Percentiles rank a stretch among this genome's conserved stretches.
Conservation (phyloP, 1,140 invertebrate genomes). For the Heliothis subflexa region DNA sequence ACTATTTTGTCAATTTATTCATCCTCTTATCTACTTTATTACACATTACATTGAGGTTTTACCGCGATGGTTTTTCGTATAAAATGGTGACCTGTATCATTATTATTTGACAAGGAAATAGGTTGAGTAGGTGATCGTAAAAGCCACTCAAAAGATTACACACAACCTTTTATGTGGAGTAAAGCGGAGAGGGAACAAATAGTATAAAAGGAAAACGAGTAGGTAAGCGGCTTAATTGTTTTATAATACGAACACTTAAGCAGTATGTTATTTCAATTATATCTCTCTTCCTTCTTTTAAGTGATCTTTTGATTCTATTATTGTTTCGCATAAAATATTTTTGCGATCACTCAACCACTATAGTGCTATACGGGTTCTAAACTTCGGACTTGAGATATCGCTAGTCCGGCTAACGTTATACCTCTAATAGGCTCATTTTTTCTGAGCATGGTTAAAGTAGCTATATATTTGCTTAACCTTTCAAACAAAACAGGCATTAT, state of each 20-base stretch:
- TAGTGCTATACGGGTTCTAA: too few species aligned
- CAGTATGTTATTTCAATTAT: neutral
- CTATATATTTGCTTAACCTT: too few species aligned
- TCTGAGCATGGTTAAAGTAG: too few species aligned
- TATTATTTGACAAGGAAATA: constrained; percentile 20
- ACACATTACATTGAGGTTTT: neutral
- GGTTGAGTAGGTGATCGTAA: constrained; percentile 18
- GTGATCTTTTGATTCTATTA: too few species aligned
- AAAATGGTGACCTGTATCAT: constrained; percentile 16
- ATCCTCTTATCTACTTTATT: neutral
- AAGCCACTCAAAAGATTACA: constrained; percentile 38
- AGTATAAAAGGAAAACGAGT: neutral
- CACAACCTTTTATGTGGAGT: constrained; percentile 20
- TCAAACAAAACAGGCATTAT: too few species aligned
- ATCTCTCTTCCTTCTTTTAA: neutral
- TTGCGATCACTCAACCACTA: too few species aligned
- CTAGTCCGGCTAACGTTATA: too few species aligned
- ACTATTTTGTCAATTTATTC: neutral
- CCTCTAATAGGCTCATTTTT: too few species aligned
- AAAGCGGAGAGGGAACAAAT: neutral
- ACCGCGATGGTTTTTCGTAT: neutral
- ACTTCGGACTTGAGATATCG: too few species aligned
- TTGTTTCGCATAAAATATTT: too few species aligned
- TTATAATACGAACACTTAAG: neutral
- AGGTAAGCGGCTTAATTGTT: neutral